Evolutionary conservation across 2,113 vertebrate species (phyloP), one percentile per base, ranked within the genome.

Genomic region (Sigmodon hispidus): DNA sequence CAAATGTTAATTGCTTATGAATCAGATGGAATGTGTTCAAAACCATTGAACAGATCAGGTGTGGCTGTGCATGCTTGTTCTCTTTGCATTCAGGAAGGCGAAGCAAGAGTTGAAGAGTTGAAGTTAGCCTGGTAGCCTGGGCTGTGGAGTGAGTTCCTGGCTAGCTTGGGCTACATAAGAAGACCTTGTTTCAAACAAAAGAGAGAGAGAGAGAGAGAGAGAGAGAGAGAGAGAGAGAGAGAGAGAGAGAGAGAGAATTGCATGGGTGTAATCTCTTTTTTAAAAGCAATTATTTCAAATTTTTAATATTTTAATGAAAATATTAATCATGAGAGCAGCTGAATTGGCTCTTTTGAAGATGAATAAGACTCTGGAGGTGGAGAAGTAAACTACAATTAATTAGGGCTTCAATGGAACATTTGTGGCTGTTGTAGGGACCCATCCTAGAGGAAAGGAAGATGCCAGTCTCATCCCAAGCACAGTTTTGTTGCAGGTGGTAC

Each of bases 231-330:
- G 55, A 16, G 55, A 2, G 13, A 55, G 55, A 12, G 55, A 55
- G 55, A 2, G 13, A 55, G 55, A n/a, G n/a, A n/a, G n/a, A n/a
- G n/a, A n/a, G n/a, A n/a, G 36, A 55, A 52, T 24, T 15, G 17
- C 12, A 26, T n/a, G 5, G 84, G 3, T 9, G 3, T 52, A 70
- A 26, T 52, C n/a, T 96, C 5, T 59, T n/a, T 86, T 87, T 91
- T 31, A 87, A 93, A 67, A 93, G 43, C 3, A 10, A 22, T 93
- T n/a, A 57, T 63, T 40, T 22, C 5, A 22, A 10, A n/a, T 52
- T n/a, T 21, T 77, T 80, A 15, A 59, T 76, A 48, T 61, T 76
- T 61, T 63, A 77, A 84, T 48, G 22, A 94, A 93, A 92, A 83
- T 26, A 40, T 57, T n/a, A 89, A 7, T 69, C 75, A 40, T 65